phyloP scores from a whole-genome alignment of 2,113 vertebrate genomes.

The Himantopus leucocephalus region DNA sequence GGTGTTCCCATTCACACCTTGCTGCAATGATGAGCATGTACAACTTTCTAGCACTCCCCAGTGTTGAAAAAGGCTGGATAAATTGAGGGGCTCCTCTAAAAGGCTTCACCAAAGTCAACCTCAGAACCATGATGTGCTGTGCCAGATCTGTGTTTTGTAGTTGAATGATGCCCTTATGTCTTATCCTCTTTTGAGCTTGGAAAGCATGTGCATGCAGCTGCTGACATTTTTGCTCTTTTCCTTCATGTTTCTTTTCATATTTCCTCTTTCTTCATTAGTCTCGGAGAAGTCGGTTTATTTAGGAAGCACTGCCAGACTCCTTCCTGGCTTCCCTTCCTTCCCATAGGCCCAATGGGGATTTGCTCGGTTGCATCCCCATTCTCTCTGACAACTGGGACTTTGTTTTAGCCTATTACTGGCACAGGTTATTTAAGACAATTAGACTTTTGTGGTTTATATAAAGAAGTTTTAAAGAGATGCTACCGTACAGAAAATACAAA shows the following conservation, averaged over 20 bases:
- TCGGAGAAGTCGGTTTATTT: conserved; percentile 23
- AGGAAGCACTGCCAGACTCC: background rate
- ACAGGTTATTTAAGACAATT: background rate
- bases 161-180: background rate
- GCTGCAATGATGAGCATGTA: background rate
- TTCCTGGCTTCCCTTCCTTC: background rate
- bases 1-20: background rate
- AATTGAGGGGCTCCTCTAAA: background rate
- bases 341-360: background rate
- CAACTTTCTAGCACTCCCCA: background rate
- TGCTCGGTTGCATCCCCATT: background rate
- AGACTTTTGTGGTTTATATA: background rate
- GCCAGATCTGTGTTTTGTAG: conserved; percentile 26
- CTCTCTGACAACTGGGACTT: background rate
- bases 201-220: conserved; percentile 72
- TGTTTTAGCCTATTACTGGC: background rate
- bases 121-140: conserved; percentile 49
- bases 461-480: background rate
- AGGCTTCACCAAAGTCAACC: background rate
- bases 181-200: background rate
- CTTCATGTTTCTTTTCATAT: background rate
- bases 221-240: conserved; percentile 1
- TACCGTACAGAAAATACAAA: background rate
- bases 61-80: background rate
- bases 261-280: background rate